Percentiles rank a stretch among this genome's conserved stretches.
These are phyloP conservation scores for Camponotus vicinus DNA, from an alignment of 1,140 invertebrate species.

Conservation along the genomic window DNA sequence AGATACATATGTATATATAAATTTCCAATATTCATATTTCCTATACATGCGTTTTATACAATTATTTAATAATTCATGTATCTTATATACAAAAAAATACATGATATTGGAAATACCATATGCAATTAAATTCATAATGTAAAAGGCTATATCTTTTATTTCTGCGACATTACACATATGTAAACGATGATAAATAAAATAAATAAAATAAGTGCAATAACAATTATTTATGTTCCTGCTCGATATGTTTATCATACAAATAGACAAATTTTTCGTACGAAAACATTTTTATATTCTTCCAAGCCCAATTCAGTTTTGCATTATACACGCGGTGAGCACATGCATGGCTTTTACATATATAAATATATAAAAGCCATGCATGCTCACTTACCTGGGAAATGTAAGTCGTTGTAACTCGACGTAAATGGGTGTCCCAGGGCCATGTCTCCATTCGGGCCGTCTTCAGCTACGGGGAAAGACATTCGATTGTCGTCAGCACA, in stretches of 20 bases:
- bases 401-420: not conserved
- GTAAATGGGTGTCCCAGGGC: not conserved
- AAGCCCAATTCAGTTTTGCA: not conserved
- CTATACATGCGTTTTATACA: slow-evolving; percentile 2
- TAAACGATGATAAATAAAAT: slow-evolving; percentile 2
- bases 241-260: not conserved
- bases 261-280: not conserved
- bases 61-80: slow-evolving; percentile 41
- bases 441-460: not conserved
- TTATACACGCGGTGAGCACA: not conserved
- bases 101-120: slow-evolving; percentile 38
- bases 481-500: not conserved
- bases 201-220: not conserved
- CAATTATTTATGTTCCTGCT: not conserved
- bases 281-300: not conserved
- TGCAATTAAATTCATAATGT: slow-evolving; percentile 34
- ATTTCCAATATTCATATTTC: slow-evolving; percentile 36
- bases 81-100: slow-evolving; percentile 22
- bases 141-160: not conserved
- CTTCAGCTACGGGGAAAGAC: not conserved
- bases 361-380: not conserved
- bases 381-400: not conserved
- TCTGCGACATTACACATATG: not conserved
- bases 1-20: not conserved
- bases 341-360: too few species aligned